Conservation (phyloP, 2,888 invertebrate species). For the Cryptocheilus praepositus region DNA sequence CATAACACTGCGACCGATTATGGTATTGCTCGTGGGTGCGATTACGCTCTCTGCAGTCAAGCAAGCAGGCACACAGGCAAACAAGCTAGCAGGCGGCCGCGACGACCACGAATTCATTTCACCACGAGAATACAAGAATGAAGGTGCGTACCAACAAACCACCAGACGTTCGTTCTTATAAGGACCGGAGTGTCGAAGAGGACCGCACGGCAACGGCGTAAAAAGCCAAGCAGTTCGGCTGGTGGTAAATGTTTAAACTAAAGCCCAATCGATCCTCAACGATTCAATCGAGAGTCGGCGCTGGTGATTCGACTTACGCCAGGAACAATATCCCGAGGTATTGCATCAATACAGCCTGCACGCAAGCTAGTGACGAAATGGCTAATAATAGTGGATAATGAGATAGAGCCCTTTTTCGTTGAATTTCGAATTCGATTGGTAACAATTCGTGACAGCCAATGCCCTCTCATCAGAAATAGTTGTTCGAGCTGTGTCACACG, state of each 20-base stretch:
- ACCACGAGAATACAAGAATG: constrained; percentile 11
- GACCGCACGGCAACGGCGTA: too few species aligned
- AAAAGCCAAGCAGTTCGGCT: too few species aligned
- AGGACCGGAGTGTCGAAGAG: constrained; percentile 34
- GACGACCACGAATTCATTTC: constrained; percentile 40
- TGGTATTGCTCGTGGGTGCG: constrained; percentile 53
- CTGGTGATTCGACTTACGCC: not conserved
- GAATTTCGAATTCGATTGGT: too few species aligned
- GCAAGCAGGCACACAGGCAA: too few species aligned
- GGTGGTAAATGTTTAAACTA: too few species aligned
- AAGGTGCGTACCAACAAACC: constrained; percentile 12
- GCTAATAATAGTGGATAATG: too few species aligned
- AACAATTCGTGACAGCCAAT: too few species aligned
- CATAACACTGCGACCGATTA: constrained; percentile 46
- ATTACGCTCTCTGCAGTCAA: constrained; percentile 36
- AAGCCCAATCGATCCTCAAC: too few species aligned
- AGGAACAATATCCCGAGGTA: not conserved
- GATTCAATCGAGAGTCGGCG: not conserved
- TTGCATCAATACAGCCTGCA: constrained; percentile 1
- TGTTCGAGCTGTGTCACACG: too few species aligned
- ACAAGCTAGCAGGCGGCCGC: not conserved
- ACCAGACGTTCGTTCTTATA: constrained; percentile 41
- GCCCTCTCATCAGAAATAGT: too few species aligned
- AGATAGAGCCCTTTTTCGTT: too few species aligned
- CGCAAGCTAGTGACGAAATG: too few species aligned